A percentile compares a stretch with the other conserved stretches of the same genome.
These are phyloP conservation scores for Tragelaphus scriptus DNA, from an alignment of 2,113 vertebrate genomes.

Conservation along the genomic window DNA sequence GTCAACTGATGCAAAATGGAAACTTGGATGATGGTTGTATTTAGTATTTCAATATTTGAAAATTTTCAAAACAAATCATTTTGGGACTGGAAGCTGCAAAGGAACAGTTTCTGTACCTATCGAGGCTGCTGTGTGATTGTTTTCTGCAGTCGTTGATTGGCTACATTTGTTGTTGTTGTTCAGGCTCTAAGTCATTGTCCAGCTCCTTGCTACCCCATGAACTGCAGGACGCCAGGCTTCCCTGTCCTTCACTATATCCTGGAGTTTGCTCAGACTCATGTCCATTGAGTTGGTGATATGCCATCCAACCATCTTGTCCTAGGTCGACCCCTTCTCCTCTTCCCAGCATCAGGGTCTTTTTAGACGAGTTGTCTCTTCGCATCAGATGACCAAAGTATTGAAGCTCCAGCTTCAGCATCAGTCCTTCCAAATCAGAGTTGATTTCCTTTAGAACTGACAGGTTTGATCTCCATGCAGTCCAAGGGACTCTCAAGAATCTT, in stretches of 20 bases:
- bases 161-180: neutral
- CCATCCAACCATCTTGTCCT: neutral
- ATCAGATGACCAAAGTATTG: neutral
- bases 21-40: neutral
- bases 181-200: neutral
- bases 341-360: neutral
- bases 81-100: neutral
- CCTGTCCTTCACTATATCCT: neutral
- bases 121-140: neutral
- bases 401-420: neutral
- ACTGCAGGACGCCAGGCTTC: neutral
- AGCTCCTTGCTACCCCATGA: neutral
- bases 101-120: neutral
- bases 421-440: neutral
- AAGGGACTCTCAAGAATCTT: neutral
- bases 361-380: neutral
- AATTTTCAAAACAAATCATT: neutral
- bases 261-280: neutral
- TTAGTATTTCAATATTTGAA: neutral
- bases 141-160: neutral
- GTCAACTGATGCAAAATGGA: neutral
- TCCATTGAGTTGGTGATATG: neutral
- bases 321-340: rapidly evolving
- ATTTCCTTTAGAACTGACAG: neutral
- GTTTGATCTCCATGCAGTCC: neutral